Conservation (phyloP, 2,113 vertebrate species). For the Notarius quadriscutis region DNA sequence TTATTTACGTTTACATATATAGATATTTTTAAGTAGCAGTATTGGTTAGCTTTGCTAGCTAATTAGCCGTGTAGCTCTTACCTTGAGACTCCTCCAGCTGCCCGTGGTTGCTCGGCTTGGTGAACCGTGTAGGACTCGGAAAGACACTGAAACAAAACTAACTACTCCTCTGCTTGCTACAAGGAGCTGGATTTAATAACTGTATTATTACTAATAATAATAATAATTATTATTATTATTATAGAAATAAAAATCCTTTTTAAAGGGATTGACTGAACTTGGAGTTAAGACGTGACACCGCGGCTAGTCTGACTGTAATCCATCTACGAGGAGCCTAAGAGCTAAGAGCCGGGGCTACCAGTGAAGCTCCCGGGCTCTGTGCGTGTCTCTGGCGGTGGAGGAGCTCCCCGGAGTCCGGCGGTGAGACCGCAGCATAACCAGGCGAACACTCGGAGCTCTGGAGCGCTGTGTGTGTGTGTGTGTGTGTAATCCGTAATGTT, state of each 20-base stretch:
- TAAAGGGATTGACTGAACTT: neutral
- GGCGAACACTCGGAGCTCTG: neutral
- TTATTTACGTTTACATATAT: neutral
- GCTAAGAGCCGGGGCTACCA: neutral
- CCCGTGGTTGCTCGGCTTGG: constrained; percentile 55
- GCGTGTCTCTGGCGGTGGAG: neutral
- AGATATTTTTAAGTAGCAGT: too few species aligned
- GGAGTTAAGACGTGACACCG: neutral
- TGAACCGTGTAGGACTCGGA: constrained; percentile 47
- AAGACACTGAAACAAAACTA: neutral
- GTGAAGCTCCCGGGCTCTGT: neutral
- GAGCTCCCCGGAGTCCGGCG: constrained; percentile 12
- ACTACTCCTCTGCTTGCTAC: neutral
- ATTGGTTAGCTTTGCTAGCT: neutral
- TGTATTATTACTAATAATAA: too few species aligned
- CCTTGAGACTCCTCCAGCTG: constrained; percentile 57
- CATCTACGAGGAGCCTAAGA: constrained; percentile 20
- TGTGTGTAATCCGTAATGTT: constrained; percentile 35
- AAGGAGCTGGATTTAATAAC: neutral
- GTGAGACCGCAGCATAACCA: constrained; percentile 7
- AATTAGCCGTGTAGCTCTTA: constrained; percentile 38
- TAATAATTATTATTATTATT: too few species aligned
- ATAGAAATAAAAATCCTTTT: too few species aligned
- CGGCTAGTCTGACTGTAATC: constrained; percentile 5
- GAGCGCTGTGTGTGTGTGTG: neutral